Base-by-base conservation (phyloP, 2,888 invertebrate genomes). In the Monoplex corrugatus region DNA sequence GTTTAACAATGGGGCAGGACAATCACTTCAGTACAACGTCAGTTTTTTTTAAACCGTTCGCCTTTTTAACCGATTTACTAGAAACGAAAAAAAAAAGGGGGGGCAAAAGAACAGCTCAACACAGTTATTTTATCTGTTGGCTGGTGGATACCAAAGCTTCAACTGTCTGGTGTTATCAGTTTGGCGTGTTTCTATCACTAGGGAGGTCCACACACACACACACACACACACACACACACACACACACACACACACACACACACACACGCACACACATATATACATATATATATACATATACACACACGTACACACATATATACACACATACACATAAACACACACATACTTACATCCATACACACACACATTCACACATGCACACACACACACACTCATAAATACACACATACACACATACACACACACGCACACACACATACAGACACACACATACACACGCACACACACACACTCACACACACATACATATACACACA, bases 291-390 rank as follows among this genome's bases (percentile, higher is more conserved):
- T 28, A 68, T 6, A 68, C 63, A 68, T 6, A 68, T n/a, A 68
- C 23, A 68, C 63, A 13, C 63, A 68, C 63, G n/a, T n/a, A 68
- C 63, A 68, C 63, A 68, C 63, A 68, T n/a, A 68, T n/a, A 68
- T n/a, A 68, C 28, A 68, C 63, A 68, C 63, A 68, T n/a, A 10
- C 63, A 5, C 63, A 28, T n/a, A 28, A 0, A 5, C 0, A 28
- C 63, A 28, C 23, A 28, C 63, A n/a, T n/a, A 28, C 63, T 23
- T n/a, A 28, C 63, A 28, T n/a, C 23, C 63, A 1, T 2, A 68
- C n/a, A 68, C 63, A 68, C 2, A 28, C 28, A 23, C n/a, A 28
- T n/a, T 2, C 28, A 68, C n/a, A 1, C 63, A 68, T n/a, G n/a
- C 63, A 68, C 63, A 28, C 63, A 68, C 63, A 2, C 63, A 50